Conservation (phyloP, 2,888 invertebrate species). For the Carcina quercana region DNA sequence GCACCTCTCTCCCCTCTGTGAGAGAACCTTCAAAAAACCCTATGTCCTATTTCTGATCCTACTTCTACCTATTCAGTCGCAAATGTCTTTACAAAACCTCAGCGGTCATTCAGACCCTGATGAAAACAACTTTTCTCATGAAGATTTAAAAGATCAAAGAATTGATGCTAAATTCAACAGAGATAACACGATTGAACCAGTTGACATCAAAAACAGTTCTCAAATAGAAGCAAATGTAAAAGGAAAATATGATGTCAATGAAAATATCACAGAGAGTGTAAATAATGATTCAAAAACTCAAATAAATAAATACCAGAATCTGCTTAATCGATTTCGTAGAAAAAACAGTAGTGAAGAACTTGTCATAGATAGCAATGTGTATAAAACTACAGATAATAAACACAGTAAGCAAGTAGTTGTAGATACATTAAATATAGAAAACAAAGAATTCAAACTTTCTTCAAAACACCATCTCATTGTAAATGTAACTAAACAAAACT, state of each 20-base stretch:
- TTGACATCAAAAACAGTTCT: no score
- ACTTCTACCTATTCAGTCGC: conserved; percentile 35
- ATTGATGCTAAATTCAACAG: conserved; percentile 14
- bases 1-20: conserved; percentile 52
- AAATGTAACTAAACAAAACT: not conserved
- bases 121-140: conserved; percentile 14
- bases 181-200: no score
- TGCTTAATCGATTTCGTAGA: no score
- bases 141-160: conserved; percentile 7
- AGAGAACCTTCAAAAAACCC: conserved; percentile 40
- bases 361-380: no score
- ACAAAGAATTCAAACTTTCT: no score
- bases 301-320: not conserved
- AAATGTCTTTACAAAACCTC: conserved; percentile 34
- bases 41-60: conserved; percentile 32
- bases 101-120: conserved; percentile 7
- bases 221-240: no score
- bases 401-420: no score
- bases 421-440: no score
- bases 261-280: not conserved
- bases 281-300: not conserved
- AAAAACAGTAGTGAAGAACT: no score
- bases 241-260: no score
- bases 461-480: no score
- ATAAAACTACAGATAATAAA: no score